phyloP scores from a whole-genome alignment of 1,140 invertebrate species.

The Anoplophora glabripennis region DNA sequence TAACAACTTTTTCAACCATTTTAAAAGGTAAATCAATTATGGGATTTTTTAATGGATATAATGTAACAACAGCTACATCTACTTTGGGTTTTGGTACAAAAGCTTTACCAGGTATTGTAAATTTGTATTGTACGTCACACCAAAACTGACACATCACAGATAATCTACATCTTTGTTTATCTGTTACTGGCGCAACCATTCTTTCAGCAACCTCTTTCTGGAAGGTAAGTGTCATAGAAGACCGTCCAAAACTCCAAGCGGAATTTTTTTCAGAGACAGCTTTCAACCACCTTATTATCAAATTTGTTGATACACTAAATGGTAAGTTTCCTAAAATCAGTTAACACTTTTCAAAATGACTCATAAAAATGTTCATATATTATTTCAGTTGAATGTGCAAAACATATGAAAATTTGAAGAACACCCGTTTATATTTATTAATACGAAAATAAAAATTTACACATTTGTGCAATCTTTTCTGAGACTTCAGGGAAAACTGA shows the following conservation, averaged over 20 bases:
- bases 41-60: slow-evolving; percentile 77
- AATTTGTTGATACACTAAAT: slow-evolving; percentile 91
- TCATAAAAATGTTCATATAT: too few species aligned
- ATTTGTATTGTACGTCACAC: slow-evolving; percentile 78
- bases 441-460: too few species aligned
- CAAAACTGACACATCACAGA: slow-evolving; percentile 95
- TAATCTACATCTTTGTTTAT: slow-evolving; percentile 70
- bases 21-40: slow-evolving; percentile 77
- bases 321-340: slow-evolving; percentile 72
- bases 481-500: too few species aligned
- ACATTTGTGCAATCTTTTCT: too few species aligned
- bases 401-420: too few species aligned
- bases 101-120: slow-evolving; percentile 82
- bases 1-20: slow-evolving; percentile 85
- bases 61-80: slow-evolving; percentile 90
- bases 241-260: slow-evolving; percentile 82
- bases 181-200: slow-evolving; percentile 68
- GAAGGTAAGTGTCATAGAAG: slow-evolving; percentile 91
- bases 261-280: slow-evolving; percentile 73
- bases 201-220: slow-evolving; percentile 93
- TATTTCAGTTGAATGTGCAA: too few species aligned
- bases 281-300: slow-evolving; percentile 87
- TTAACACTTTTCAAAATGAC: too few species aligned
- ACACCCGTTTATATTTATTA: too few species aligned
- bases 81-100: slow-evolving; percentile 95